A percentile compares a stretch with the other conserved stretches of the same genome.
Evolutionary conservation across 2,113 vertebrate genomes (phyloP).

Genomic region (Sphyrna mokarran): DNA sequence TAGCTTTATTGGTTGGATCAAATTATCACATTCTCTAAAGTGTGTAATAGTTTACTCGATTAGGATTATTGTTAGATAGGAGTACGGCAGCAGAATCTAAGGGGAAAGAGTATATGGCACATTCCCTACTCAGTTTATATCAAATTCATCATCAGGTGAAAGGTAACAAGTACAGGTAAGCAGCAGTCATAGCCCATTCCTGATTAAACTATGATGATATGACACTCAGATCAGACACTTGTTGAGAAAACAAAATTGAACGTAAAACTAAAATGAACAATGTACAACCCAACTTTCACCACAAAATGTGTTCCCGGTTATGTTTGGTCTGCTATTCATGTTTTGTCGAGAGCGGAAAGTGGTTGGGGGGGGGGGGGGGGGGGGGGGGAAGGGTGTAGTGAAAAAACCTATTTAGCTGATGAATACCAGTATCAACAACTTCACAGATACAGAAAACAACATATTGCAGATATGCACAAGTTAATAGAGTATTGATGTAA

Average conservation of each 20-base stretch:
- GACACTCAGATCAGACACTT: no score
- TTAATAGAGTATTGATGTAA: not conserved
- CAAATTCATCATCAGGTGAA: no score
- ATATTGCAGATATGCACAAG: no score
- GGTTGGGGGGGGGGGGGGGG: no score
- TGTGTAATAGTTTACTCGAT: not conserved
- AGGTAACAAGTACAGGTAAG: no score
- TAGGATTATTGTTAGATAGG: no score
- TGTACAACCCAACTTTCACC: not conserved
- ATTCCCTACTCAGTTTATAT: not conserved
- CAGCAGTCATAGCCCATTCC: no score
- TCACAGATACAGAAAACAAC: not conserved
- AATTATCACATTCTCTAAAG: no score
- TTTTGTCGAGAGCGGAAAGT: not conserved
- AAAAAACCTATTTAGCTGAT: not conserved
- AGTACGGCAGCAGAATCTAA: not conserved
- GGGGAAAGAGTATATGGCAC: not conserved
- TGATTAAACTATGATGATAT: no score
- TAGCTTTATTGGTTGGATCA: not conserved
- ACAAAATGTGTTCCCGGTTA: not conserved
- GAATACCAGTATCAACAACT: not conserved
- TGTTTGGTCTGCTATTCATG: not conserved
- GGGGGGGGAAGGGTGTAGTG: no score
- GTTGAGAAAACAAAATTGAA: no score
- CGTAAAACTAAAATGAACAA: not conserved